Base-by-base conservation (phyloP, 2,888 invertebrate species). In the Nezara viridula region DNA sequence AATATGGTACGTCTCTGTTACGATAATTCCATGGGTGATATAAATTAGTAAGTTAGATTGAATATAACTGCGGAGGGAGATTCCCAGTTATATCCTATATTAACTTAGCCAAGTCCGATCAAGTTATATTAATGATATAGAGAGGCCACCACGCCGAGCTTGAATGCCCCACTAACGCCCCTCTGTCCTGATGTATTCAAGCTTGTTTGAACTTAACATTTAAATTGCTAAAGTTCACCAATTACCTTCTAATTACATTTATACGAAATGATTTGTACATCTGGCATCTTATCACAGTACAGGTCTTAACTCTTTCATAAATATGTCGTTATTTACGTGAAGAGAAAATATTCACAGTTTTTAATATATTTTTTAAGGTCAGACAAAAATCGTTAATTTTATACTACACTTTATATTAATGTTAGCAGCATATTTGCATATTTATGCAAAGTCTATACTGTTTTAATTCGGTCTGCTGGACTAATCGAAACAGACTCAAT, bases 1-100 rank as follows among this genome's bases (percentile, higher is more conserved):
- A 73, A 32, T 73, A 19, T 5, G 7, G 60, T 6, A 0, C 1
- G 37, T 73, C 19, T 37, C 19, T 19, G 16, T 32, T 73, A 6
- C 32, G 66, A 73, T 73, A 73, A 73, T 73, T 19, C 66, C 9
- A 0, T 19, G 66, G 37, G 37, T 73, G 66, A 37, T 73, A 37
- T 73, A 73, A 73, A 73, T 73, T 73, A 73, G 32, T 73, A 73
- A 73, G 66, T 73, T 73, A 73, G 32, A 73, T 73, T 73, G 66
- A 73, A 73, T 73, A 73, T 73, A 73, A 37, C 66, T 5, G 66
- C 5, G 32, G 32, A 44, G 37, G 16, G 6, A 27, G 37, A 37
- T 73, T 73, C 24, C 24, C 66, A 37, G 19, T 73, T 37, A 73
- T 21, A 73, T 73, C 66, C 66, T 37, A 73, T 73, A 73, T 73